Evolutionary conservation across 1,140 invertebrate species (phyloP), one percentile per base, ranked within the genome.

Genomic region (Brachionus calyciflorus): DNA sequence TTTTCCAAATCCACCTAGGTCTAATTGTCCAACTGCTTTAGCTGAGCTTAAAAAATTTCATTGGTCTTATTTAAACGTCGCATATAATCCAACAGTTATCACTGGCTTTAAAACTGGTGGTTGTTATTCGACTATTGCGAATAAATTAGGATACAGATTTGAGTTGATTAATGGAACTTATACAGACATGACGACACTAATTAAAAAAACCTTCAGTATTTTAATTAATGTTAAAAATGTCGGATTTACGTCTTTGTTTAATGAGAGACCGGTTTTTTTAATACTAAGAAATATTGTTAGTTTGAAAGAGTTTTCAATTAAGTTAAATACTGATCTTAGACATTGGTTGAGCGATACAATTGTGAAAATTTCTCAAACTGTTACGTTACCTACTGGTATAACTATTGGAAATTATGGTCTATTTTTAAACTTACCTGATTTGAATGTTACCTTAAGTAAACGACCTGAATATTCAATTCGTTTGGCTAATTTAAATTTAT

Each of bases 211-310:
- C 19, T 44, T 65, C n/a, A 12, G 19, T 14, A 21, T 65, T 65
- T 44, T 2, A 21, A 24, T 65, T 3, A 37, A 10, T 9, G 7
- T 65, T 41, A 21, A 24, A 41, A 65, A 65, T 24, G 44, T 1
- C 21, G 60, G 60, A 65, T 65, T 65, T 41, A 37, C 60, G 12
- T 65, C 60, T 0, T 44, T 65, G 9, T 65, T 65, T 14, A 65
- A 65, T 26, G 19, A 17, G 44, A 37, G 60, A 0, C 14, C 7
- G 5, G 33, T 19, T 10, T 65, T 28, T 65, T 65, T 65, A 37
- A 19, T 65, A 41, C 14, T 65, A 21, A 65, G 37, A 65, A 65
- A 65, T 21, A 7, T 6, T 28, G n/a, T 14, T 21, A 17, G 33
- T 1, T 41, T 19, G 19, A 41, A 41, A 44, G 60, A 41, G 19